Percentiles rank a stretch among this genome's conserved stretches.
These are phyloP conservation scores for Colius striatus DNA, from an alignment of 2,113 vertebrate species.

Conservation along the genomic window DNA sequence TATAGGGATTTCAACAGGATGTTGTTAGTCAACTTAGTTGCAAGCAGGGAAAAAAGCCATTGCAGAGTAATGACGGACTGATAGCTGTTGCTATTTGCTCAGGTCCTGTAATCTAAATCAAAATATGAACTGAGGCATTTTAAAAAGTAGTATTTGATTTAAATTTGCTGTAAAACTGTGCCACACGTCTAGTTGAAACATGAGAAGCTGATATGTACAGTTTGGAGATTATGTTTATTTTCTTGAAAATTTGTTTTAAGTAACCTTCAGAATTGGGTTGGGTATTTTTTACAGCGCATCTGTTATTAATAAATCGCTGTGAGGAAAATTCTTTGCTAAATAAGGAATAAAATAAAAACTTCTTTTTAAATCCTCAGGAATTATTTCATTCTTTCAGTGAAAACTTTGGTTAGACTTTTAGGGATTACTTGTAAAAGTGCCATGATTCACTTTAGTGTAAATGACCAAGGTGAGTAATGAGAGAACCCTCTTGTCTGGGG, in stretches of 20 bases:
- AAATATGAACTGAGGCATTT: not conserved
- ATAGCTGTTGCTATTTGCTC: constrained; percentile 23
- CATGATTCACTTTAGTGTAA: not conserved
- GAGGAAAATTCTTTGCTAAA: constrained; percentile 45
- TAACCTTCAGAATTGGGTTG: not conserved
- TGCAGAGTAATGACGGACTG: not conserved
- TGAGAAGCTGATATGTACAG: constrained; percentile 32
- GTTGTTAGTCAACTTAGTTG: not conserved
- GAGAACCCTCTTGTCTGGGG: rapidly evolving
- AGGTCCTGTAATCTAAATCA: not conserved
- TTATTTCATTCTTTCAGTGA: not conserved
- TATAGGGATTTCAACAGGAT: not conserved
- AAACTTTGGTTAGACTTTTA: not conserved
- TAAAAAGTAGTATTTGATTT: constrained; percentile 38
- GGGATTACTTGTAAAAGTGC: not conserved
- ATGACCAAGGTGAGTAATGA: not conserved
- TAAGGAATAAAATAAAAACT: constrained; percentile 34
- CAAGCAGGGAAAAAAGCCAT: not conserved
- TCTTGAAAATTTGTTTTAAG: constrained; percentile 40
- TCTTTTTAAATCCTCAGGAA: not conserved
- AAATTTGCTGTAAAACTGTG: constrained; percentile 51
- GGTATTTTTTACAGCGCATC: not conserved
- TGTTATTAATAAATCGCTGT: constrained; percentile 49
- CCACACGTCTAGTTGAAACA: constrained; percentile 38
- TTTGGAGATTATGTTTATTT: constrained; percentile 39